phyloP scores from a whole-genome alignment of 2,888 invertebrate genomes.

The Conops quadrifasciatus region DNA sequence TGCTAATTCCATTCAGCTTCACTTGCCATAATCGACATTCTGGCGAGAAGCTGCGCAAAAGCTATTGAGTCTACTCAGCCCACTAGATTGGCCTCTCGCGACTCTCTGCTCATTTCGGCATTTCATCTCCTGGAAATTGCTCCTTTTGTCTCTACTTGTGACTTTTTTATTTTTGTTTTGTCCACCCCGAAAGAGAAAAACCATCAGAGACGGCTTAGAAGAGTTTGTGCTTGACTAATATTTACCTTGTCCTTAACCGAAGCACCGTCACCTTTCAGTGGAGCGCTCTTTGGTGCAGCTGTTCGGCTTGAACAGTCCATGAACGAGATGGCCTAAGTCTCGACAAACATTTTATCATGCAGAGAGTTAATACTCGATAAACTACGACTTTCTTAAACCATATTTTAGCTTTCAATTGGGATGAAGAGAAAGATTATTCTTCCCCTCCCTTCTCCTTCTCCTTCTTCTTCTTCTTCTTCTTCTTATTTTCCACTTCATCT shows the following conservation, averaged over 20 bases:
- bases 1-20: slow-evolving; percentile 14
- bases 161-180: no score
- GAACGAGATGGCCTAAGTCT: no score
- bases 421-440: no score
- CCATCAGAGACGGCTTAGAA: neutral
- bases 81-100: slow-evolving; percentile 1
- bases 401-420: no score
- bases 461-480: no score
- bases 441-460: no score
- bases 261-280: slow-evolving; percentile 1
- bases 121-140: slow-evolving; percentile 8
- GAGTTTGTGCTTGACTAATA: slow-evolving; percentile 43
- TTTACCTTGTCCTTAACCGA: slow-evolving; percentile 43
- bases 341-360: no score
- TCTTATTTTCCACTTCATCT: no score
- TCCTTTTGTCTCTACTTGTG: neutral
- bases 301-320: no score
- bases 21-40: neutral
- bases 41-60: neutral
- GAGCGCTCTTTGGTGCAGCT: no score
- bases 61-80: neutral
- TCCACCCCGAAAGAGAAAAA: neutral
- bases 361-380: no score
- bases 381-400: no score
- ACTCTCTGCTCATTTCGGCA: slow-evolving; percentile 5